Evolutionary conservation across 2,113 vertebrate genomes (phyloP).

Genomic region (Sigmodon hispidus): DNA sequence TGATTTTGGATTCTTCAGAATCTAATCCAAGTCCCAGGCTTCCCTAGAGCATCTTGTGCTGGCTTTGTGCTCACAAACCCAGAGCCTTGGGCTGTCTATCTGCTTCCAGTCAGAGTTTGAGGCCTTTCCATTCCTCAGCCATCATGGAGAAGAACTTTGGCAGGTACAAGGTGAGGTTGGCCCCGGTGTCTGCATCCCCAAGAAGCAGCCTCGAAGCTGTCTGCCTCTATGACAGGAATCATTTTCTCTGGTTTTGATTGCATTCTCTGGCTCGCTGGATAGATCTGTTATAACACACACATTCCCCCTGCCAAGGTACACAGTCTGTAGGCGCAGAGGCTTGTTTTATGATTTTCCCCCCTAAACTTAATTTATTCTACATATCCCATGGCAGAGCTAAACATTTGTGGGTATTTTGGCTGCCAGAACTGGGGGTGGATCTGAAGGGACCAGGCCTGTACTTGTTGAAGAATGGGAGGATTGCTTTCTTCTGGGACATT

Average conservation of each 20-base stretch:
- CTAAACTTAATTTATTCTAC: slow-evolving; percentile 79
- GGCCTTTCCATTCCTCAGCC: slow-evolving; percentile 27
- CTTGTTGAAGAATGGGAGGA: slow-evolving; percentile 64
- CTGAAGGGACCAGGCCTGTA: slow-evolving; percentile 53
- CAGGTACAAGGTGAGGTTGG: slow-evolving; percentile 28
- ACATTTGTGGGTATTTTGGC: slow-evolving; percentile 62
- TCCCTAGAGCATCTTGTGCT: background rate
- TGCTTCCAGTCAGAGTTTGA: background rate
- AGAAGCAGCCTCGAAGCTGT: slow-evolving; percentile 29
- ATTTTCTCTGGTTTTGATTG: slow-evolving; percentile 74
- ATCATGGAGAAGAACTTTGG: slow-evolving; percentile 50
- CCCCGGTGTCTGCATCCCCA: slow-evolving; percentile 21
- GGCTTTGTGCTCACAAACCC: background rate
- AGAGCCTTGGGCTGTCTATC: background rate
- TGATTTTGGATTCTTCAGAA: background rate
- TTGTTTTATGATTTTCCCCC: slow-evolving; percentile 75
- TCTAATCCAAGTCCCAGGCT: background rate
- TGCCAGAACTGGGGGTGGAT: slow-evolving; percentile 68
- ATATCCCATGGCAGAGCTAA: slow-evolving; percentile 79
- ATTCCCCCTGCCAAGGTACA: slow-evolving; percentile 79
- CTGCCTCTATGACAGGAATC: slow-evolving; percentile 62
- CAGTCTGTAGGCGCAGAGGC: slow-evolving; percentile 72
- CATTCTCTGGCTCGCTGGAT: slow-evolving; percentile 67
- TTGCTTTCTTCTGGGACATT: slow-evolving; percentile 46
- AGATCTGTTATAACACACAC: slow-evolving; percentile 66